Conservation (phyloP, 2,113 vertebrate genomes). For the Ctenodactylus gundi region DNA sequence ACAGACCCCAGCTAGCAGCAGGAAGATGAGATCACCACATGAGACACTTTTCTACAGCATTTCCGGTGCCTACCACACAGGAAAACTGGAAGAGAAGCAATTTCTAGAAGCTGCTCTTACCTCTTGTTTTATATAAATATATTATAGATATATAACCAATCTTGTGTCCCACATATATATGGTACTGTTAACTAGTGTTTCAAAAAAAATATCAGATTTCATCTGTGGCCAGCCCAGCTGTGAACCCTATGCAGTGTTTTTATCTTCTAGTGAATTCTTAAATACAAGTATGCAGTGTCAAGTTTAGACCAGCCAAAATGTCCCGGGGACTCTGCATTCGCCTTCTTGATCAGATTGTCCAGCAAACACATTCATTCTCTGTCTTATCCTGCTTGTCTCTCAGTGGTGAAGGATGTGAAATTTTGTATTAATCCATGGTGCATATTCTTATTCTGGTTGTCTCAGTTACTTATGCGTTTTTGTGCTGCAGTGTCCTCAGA, state of each 20-base stretch:
- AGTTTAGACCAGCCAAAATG: background rate
- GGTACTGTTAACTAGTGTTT: conserved; percentile 99
- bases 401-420: background rate
- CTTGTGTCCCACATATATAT: conserved; percentile 86
- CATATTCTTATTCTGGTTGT: background rate
- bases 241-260: background rate
- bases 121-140: conserved; percentile 98
- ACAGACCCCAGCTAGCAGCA: conserved; percentile 79
- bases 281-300: no score
- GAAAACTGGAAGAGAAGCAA: conserved; percentile 91
- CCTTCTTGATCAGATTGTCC: background rate
- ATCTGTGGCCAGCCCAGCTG: background rate
- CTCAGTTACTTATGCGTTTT: background rate
- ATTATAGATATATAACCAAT: conserved; percentile 86
- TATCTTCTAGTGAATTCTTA: background rate
- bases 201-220: background rate
- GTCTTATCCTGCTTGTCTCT: background rate
- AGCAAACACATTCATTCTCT: background rate
- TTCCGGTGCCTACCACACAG: conserved; percentile 90
- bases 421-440: background rate
- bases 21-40: conserved; percentile 80
- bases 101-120: conserved; percentile 92
- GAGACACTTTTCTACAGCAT: conserved; percentile 89
- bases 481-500: background rate
- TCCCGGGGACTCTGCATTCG: background rate